Evolutionary conservation across 2,113 vertebrate genomes (phyloP).

Genomic region (Prionailurus bengalensis): DNA sequence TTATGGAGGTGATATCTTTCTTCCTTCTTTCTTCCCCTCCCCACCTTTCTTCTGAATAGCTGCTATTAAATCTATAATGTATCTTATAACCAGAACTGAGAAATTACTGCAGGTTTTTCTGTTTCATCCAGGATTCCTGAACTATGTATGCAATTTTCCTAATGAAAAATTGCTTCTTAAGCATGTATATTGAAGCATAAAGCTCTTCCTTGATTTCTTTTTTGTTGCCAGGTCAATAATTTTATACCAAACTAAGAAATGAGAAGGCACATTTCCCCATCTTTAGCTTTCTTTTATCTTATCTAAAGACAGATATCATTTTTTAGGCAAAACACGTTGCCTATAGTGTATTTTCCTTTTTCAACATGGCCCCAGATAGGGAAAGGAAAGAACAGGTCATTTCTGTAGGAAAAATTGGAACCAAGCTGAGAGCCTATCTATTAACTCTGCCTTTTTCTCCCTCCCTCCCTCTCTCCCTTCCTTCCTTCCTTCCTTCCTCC

Average conservation of each 20-base stretch:
- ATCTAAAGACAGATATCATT: conserved; percentile 54
- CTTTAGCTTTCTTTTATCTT: not conserved
- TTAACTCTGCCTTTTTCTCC: conserved; percentile 22
- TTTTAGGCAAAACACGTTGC: conserved; percentile 46
- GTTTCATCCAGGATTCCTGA: not conserved
- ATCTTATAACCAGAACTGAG: not conserved
- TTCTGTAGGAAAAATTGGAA: conserved; percentile 36
- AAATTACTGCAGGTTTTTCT: not conserved
- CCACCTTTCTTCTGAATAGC: not conserved
- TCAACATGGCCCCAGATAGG: not conserved
- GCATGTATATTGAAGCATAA: not conserved
- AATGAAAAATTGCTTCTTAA: not conserved
- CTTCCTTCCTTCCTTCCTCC: rapidly evolving
- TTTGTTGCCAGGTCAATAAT: not conserved
- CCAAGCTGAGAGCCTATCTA: conserved; percentile 24
- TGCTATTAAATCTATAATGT: not conserved
- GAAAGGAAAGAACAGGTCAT: conserved; percentile 34
- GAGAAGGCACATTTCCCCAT: not conserved
- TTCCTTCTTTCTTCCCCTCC: not conserved
- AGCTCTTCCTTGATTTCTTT: not conserved
- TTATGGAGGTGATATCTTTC: not conserved
- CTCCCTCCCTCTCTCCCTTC: not conserved
- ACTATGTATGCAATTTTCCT: not conserved
- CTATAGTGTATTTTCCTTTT: conserved; percentile 53
- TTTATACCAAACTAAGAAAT: not conserved